Evolutionary conservation across 2,113 vertebrate species (phyloP).

Genomic region (Gambusia affinis): DNA sequence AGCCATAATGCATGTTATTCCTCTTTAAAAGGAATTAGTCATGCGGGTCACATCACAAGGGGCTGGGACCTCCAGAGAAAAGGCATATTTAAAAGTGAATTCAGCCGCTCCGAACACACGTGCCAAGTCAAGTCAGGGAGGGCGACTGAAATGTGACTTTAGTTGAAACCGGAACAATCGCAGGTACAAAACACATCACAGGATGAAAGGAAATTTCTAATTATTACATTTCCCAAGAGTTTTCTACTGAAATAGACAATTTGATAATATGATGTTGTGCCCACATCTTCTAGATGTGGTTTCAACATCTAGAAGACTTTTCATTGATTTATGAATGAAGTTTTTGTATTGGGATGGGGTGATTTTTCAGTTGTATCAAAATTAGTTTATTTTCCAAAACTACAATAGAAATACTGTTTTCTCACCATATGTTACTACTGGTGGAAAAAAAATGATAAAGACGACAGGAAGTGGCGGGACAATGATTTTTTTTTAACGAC

Average conservation of each 20-base stretch:
- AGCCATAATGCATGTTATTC: constrained; percentile 71
- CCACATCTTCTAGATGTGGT: too few species aligned
- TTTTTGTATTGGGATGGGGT: too few species aligned
- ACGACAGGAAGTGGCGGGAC: too few species aligned
- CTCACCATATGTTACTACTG: too few species aligned
- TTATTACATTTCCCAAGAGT: not conserved
- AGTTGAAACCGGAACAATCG: constrained; percentile 22
- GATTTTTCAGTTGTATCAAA: too few species aligned
- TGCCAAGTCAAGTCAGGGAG: constrained; percentile 37
- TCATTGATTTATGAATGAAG: too few species aligned
- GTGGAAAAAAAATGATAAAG: too few species aligned
- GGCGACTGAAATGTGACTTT: constrained; percentile 25
- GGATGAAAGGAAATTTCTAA: not conserved
- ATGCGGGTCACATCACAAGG: constrained; percentile 74
- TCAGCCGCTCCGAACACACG: constrained; percentile 50
- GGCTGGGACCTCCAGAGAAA: constrained; percentile 68
- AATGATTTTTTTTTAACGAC: too few species aligned
- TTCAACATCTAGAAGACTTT: too few species aligned
- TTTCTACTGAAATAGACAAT: not conserved
- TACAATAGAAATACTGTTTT: too few species aligned
- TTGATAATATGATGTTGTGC: too few species aligned
- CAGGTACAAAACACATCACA: not conserved
- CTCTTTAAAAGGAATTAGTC: constrained; percentile 78
- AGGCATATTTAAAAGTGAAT: constrained; percentile 76
- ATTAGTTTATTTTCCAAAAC: too few species aligned